phyloP scores from a whole-genome alignment of 2,113 vertebrate genomes.

The Pica pica region DNA sequence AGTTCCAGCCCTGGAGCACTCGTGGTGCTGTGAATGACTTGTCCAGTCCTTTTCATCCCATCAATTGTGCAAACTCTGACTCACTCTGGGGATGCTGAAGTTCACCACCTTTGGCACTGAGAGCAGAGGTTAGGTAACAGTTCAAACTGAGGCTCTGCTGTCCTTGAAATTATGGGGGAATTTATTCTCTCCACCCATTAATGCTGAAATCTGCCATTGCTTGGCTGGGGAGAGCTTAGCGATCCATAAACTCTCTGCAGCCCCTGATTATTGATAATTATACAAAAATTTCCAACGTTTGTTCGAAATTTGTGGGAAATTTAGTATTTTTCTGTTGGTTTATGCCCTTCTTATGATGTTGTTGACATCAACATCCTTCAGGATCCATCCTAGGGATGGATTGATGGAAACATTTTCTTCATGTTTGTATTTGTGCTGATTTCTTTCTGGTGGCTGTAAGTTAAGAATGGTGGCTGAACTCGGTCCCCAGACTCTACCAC shows the following conservation, averaged over 20 bases:
- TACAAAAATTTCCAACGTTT: not conserved
- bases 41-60: not conserved
- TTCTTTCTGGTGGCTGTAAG: not conserved
- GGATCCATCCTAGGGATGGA: not conserved
- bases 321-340: not conserved
- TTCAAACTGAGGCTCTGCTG: not conserved
- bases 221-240: not conserved
- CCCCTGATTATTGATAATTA: not conserved
- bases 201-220: not conserved
- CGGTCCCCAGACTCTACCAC: not conserved
- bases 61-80: not conserved
- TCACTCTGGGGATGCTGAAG: not conserved
- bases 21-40: not conserved
- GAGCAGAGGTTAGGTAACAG: not conserved
- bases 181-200: not conserved
- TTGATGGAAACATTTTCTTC: not conserved
- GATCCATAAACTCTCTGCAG: not conserved
- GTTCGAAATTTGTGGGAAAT: not conserved
- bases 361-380: not conserved
- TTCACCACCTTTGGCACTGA: not conserved
- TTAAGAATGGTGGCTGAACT: not conserved
- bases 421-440: not conserved
- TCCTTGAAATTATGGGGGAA: not conserved
- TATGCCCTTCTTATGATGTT: not conserved
- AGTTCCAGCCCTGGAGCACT: not conserved